phyloP scores from a whole-genome alignment of 1,140 invertebrate genomes.

The Asobara japonica region DNA sequence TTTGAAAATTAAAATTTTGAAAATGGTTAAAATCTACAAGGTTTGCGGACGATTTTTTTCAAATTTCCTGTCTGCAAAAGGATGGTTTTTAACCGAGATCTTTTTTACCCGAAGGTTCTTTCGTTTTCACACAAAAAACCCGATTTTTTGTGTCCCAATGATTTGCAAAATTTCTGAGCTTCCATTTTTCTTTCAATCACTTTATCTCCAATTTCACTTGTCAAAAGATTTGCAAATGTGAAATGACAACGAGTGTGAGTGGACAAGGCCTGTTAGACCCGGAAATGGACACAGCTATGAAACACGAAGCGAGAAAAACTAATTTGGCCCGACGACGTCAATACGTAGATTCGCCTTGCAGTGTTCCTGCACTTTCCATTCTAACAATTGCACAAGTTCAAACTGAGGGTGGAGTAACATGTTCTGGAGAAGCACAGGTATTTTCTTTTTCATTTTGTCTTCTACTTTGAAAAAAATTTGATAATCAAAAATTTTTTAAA shows the following conservation, averaged over 20 bases:
- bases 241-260: conserved; percentile 52
- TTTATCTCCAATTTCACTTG: not conserved
- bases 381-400: conserved; percentile 45
- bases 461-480: too few species aligned
- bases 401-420: conserved; percentile 41
- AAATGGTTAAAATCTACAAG: not conserved
- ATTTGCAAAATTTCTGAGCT: too few species aligned
- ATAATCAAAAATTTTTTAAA: not conserved
- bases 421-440: conserved; percentile 44
- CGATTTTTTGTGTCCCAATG: too few species aligned
- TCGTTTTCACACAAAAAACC: too few species aligned
- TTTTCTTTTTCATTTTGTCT: not conserved
- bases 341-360: conserved; percentile 49
- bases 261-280: not conserved
- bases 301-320: conserved; percentile 46
- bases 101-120: too few species aligned
- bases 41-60: not conserved
- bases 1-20: not conserved
- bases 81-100: too few species aligned
- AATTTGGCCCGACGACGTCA: conserved; percentile 41
- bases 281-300: not conserved
- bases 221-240: conserved; percentile 34
- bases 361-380: conserved; percentile 36
- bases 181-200: too few species aligned
- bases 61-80: not conserved